These are phyloP conservation scores for Hirundo rustica DNA, from an alignment of 2,797 vertebrate genomes.

Conservation along the genomic window DNA sequence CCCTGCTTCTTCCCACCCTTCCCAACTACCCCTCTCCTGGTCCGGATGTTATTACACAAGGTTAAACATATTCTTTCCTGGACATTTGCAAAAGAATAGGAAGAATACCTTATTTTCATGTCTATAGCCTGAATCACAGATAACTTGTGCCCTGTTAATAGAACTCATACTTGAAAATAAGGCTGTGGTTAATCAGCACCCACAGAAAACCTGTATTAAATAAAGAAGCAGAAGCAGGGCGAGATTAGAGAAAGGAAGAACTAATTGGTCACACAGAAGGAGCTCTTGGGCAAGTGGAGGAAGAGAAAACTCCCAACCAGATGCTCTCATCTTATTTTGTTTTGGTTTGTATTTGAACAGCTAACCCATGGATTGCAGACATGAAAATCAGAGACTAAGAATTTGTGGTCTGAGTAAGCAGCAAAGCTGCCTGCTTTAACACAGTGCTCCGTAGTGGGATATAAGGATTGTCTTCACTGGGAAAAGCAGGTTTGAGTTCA, in stretches of 20 bases:
- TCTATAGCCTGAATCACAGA: constrained; percentile 39
- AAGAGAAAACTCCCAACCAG: neutral
- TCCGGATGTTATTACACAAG: constrained; percentile 10
- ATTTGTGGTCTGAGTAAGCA: neutral
- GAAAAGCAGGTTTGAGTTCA: constrained; percentile 45
- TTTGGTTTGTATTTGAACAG: neutral
- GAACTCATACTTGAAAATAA: constrained; percentile 34
- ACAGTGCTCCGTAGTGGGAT: neutral
- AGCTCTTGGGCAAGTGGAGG: neutral
- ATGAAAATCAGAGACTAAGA: neutral
- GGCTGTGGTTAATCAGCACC: constrained; percentile 22
- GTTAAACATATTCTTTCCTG: constrained; percentile 33
- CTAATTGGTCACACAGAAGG: constrained; percentile 15
- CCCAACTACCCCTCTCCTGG: neutral
- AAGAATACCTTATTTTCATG: constrained; percentile 64
- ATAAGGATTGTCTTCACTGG: constrained; percentile 29
- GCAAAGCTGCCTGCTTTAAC: constrained; percentile 10
- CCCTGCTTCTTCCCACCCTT: neutral
- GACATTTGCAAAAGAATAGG: constrained; percentile 54
- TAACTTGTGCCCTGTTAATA: constrained; percentile 10
- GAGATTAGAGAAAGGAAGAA: constrained; percentile 24
- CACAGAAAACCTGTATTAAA: neutral
- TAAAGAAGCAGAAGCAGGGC: neutral
- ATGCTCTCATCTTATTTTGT: neutral
- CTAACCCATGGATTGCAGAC: neutral